A percentile compares a stretch with the other conserved stretches of the same genome.
These are phyloP conservation scores for Rhamnusium bicolor DNA, from an alignment of 2,888 invertebrate species.

Conservation along the genomic window DNA sequence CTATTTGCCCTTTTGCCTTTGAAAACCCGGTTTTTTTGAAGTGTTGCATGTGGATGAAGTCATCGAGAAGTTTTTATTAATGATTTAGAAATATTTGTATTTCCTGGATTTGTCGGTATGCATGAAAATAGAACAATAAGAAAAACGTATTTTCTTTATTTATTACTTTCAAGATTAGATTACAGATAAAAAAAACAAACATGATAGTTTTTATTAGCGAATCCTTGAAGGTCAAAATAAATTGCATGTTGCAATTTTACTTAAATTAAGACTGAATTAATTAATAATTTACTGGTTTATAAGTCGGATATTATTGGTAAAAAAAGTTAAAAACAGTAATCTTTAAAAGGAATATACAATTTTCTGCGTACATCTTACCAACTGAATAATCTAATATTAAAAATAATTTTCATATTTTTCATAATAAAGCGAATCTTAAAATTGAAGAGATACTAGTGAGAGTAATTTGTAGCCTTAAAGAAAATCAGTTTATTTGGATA, in stretches of 20 bases:
- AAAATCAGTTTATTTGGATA: background rate
- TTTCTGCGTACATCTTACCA: no score
- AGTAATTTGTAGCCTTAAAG: no score
- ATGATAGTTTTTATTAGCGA: slow-evolving; percentile 4
- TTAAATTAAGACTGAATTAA: slow-evolving; percentile 15
- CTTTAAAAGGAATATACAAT: background rate
- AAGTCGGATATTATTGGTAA: background rate
- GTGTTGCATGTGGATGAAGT: no score
- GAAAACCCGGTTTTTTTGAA: no score
- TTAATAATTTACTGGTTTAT: slow-evolving; percentile 5
- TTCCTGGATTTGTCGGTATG: no score
- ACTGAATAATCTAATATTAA: no score
- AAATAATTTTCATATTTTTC: no score
- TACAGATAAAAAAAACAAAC: slow-evolving; percentile 11
- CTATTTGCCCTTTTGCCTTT: background rate
- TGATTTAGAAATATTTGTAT: no score
- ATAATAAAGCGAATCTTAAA: no score
- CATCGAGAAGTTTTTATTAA: no score
- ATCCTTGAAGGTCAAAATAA: slow-evolving; percentile 27
- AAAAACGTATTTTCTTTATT: slow-evolving; percentile 1
- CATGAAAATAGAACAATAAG: background rate
- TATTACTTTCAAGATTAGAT: slow-evolving; percentile 24
- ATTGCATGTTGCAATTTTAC: slow-evolving; percentile 25
- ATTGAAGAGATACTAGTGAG: no score
- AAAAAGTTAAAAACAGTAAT: background rate